These are phyloP conservation scores for Subacronicta megacephala DNA, from an alignment of 2,888 invertebrate genomes.

Conservation along the genomic window DNA sequence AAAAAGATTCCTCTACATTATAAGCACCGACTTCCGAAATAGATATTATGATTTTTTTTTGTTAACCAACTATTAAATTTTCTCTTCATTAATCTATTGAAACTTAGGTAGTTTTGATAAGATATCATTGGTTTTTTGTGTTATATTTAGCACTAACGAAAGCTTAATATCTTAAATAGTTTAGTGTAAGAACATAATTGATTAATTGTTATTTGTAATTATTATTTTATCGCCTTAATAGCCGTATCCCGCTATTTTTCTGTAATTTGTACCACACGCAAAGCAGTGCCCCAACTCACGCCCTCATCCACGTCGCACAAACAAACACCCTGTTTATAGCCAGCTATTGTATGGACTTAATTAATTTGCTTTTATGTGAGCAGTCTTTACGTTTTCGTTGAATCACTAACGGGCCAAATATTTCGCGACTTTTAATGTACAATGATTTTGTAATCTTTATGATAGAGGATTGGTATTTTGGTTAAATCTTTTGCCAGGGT, in stretches of 20 bases:
- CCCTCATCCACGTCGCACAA: constrained; percentile 66
- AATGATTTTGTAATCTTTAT: constrained; percentile 25
- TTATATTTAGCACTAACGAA: no score
- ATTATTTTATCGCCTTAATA: no score
- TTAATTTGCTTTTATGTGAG: constrained; percentile 83
- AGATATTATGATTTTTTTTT: no score
- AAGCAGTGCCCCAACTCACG: constrained; percentile 46
- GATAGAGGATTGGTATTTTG: neutral
- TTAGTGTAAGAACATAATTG: no score
- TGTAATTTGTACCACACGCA: constrained; percentile 10
- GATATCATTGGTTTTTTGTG: no score
- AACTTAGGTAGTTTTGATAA: no score
- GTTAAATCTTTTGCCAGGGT: neutral
- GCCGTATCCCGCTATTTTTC: constrained; percentile 3
- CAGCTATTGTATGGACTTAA: constrained; percentile 77
- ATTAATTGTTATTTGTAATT: no score
- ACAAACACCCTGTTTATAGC: constrained; percentile 77
- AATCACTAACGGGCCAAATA: constrained; percentile 62
- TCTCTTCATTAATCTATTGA: no score
- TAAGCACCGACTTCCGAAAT: no score
- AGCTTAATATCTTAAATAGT: no score
- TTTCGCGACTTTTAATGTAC: constrained; percentile 48
- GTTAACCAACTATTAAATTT: no score
- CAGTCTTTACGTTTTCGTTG: constrained; percentile 69
- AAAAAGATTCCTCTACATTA: no score